Base-by-base conservation (phyloP, 2,113 vertebrate species). In the Pluvialis apricaria region DNA sequence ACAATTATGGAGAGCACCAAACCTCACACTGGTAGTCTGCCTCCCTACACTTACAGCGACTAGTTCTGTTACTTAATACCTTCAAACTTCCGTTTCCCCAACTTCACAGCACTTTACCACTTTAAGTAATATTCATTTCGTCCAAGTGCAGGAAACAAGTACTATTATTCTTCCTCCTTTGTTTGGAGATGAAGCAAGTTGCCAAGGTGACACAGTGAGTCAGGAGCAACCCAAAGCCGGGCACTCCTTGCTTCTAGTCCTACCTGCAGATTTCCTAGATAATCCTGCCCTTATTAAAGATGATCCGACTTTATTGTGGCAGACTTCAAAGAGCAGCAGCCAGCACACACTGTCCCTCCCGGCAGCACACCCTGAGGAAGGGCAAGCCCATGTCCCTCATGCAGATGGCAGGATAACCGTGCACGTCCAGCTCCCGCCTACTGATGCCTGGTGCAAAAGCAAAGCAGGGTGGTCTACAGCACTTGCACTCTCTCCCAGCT, bases 61-160 rank as follows among this genome's bases (percentile, higher is more conserved):
- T 82, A 85, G 38, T 79, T 57, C 66, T 88, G 42, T 68, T 83
- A 94, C 66, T 95, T 90, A 65, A 86, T 49, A n/a, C 83, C 82
- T 91, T 89, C 66, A 89, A 94, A 71, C 49, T 78, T 70, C 76
- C 86, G 61, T 80, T 90, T 88, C 65, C 78, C 31, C 91, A 91
- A 25, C 65, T 81, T 72, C 52, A 61, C 61, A 91, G 73, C 38
- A 65, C 38, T 75, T 86, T 34, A 51, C 29, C 55, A 45, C 47
- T 81, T 87, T 4, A 54, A 54, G 57, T 62, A 88, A 96, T 73
- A 82, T 61, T 84, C 19, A 34, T 42, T 88, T 96, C 28, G 42
- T 6, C 45, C 52, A 55, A 21, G 57, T 34, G 52, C 92, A 51
- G 47, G 71, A 54, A 92, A 0, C 34, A 62, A 66, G 54, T n/a